phyloP scores from a whole-genome alignment of 2,888 invertebrate genomes.

The Protonemura montana region DNA sequence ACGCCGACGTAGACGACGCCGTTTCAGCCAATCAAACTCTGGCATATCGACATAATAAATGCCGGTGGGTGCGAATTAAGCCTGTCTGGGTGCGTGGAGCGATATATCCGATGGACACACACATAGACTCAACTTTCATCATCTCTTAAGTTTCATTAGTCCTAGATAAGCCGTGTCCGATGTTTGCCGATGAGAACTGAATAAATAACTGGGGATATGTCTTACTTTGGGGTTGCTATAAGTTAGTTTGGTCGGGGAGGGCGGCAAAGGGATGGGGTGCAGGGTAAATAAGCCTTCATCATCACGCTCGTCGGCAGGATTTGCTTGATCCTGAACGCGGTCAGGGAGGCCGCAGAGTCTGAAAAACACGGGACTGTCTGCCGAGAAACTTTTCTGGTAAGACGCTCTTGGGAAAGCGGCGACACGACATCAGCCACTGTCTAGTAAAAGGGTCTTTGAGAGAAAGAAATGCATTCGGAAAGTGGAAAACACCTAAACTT shows the following conservation, averaged over 20 bases:
- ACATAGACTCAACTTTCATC: constrained; percentile 18
- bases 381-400: too few relatives aligned
- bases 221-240: constrained; percentile 40
- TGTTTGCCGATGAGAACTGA: constrained; percentile 16
- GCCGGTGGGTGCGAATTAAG: background rate
- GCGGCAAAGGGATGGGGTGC: constrained; percentile 35
- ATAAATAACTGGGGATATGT: constrained; percentile 33
- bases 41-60: constrained; percentile 5
- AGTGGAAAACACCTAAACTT: too few relatives aligned
- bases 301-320: background rate
- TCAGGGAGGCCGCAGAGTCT: background rate
- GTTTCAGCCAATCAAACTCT: constrained; percentile 21
- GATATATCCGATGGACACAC: constrained; percentile 22
- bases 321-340: background rate
- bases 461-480: background rate
- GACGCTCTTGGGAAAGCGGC: too few relatives aligned
- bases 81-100: background rate
- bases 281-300: constrained; percentile 38
- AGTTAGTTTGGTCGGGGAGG: constrained; percentile 43
- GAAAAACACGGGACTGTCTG: background rate
- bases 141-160: constrained; percentile 40
- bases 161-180: constrained; percentile 28
- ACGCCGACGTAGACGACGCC: background rate
- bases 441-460: too few relatives aligned
- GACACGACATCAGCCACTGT: too few relatives aligned